phyloP scores from a whole-genome alignment of 2,113 vertebrate species.

The Bubo bubo region DNA sequence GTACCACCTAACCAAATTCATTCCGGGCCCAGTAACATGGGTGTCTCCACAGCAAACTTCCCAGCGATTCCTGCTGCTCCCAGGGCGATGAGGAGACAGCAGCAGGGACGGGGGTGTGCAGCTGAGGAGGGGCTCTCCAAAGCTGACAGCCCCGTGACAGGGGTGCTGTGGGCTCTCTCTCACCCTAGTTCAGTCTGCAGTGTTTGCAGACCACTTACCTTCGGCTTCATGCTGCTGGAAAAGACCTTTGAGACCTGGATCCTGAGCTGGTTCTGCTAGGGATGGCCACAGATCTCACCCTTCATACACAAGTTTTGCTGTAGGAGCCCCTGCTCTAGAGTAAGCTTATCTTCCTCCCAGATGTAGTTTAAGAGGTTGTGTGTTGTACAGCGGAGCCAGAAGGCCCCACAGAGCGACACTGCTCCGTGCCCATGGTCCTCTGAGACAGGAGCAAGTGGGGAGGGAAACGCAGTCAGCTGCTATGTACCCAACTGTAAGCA shows the following conservation, averaged over 20 bases:
- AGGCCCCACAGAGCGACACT: neutral
- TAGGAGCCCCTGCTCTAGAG: neutral
- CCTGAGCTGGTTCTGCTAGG: neutral
- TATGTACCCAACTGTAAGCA: neutral
- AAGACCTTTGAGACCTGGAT: neutral
- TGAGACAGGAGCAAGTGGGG: accelerated
- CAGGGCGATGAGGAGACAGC: neutral
- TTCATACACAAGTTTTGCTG: neutral
- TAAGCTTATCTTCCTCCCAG: neutral
- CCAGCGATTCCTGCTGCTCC: neutral
- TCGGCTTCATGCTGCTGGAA: neutral
- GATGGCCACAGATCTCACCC: neutral
- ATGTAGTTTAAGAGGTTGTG: neutral
- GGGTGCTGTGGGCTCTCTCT: neutral
- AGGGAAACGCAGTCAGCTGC: neutral
- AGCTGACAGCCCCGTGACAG: neutral
- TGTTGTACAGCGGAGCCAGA: neutral
- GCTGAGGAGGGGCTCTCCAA: neutral
- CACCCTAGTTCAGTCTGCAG: neutral
- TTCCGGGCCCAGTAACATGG: accelerated
- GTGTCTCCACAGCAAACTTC: neutral
- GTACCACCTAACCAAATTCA: neutral
- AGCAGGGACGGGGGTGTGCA: neutral
- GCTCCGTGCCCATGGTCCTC: neutral
- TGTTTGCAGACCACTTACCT: neutral